Conservation (phyloP, 2,797 vertebrate species). For the Coracias cyanogaster region DNA sequence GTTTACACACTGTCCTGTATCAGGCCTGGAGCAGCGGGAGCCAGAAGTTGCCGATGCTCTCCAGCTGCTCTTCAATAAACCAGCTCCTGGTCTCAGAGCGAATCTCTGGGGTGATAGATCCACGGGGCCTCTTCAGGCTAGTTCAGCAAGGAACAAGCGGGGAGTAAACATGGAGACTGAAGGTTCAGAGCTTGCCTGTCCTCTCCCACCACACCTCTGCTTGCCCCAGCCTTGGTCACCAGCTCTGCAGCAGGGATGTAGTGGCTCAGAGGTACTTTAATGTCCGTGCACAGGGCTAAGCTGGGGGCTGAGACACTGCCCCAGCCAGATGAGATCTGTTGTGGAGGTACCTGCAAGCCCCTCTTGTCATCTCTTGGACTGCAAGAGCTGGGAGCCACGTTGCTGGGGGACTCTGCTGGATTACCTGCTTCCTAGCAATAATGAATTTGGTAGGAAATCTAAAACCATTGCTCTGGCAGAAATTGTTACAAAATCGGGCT, state of each 20-base stretch:
- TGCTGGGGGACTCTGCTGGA: not conserved
- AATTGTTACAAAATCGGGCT: not conserved
- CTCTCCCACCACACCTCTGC: rapidly evolving
- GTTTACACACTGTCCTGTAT: not conserved
- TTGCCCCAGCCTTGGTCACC: rapidly evolving
- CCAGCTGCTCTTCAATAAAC: not conserved
- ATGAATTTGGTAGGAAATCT: not conserved
- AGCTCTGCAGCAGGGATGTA: not conserved
- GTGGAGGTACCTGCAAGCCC: not conserved
- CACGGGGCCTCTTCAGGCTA: not conserved
- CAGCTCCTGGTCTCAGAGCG: rapidly evolving
- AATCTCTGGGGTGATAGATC: not conserved
- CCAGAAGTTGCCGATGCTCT: not conserved
- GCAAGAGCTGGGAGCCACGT: not conserved
- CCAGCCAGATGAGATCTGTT: rapidly evolving
- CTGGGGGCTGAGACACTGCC: not conserved
- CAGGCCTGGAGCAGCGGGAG: rapidly evolving
- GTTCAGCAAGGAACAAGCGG: not conserved
- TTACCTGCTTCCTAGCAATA: not conserved
- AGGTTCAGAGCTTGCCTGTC: not conserved
- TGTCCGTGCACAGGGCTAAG: not conserved
- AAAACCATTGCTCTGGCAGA: not conserved
- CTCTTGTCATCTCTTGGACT: not conserved
- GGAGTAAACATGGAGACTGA: not conserved
- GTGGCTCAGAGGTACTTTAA: not conserved